Evolutionary conservation across 2,888 invertebrate genomes (phyloP), one percentile per base, ranked within the genome.

Genomic region (Augiades crinisus): DNA sequence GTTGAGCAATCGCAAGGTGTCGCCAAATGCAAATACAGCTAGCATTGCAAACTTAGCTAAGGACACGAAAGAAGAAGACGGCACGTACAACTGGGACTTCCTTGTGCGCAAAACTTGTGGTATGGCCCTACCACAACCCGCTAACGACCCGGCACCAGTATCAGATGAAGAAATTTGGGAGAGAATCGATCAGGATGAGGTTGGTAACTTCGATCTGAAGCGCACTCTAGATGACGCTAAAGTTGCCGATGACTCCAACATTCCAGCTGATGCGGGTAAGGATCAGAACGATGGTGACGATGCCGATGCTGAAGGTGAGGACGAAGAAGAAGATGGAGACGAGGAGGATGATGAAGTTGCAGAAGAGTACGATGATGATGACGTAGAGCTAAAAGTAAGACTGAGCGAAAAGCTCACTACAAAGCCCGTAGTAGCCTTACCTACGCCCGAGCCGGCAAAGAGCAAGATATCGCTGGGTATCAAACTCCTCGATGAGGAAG

Each of bases 1-100:
- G 91, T 78, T 94, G 49, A 92, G 86, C 58, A 84, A 88, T 27
- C 89, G 90, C 46, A 90, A 91, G 58, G 91, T 94, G 0, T 88
- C 89, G 2, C 92, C 92, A 3, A 90, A 86, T 53, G 86, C 75
- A 1, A 75, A 81, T 43, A 64, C 71, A 17, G 76, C 75, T 2
- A 81, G 72, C 56, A 80, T 87, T 56, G 84, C 88, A 10, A 88
- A 88, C 61, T 59, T 88, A 55, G 81, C 74, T 16, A 80, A 72
- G 55, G 78, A 83, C 56, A 67, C 63, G 13, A 84, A 85, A 55
- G 80, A 81, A 24, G 81, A 81, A 2, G 77, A 80, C 12, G 73
- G 68, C 14, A 67, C 73, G n/a, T 81, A 81, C 61, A 89, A 81
- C 61, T 90, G 90, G 90, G 86, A 90, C 59, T 78, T 79, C 70